These are phyloP conservation scores for Saccostrea echinata DNA, from an alignment of 1,140 invertebrate genomes.

Conservation along the genomic window DNA sequence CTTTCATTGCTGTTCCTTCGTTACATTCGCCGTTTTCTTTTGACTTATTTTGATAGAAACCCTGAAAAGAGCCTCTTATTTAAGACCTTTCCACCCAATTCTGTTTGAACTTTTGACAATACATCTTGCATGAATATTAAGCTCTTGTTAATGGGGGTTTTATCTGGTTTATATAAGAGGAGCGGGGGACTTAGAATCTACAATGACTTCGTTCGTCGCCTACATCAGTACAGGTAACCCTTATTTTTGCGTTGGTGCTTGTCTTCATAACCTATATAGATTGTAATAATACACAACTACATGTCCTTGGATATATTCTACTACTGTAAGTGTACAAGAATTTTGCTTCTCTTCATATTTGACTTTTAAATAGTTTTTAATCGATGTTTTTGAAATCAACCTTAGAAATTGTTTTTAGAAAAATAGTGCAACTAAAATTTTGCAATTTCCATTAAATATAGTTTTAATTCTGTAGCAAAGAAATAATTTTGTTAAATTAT, in stretches of 20 bases:
- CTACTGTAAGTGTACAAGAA: background rate
- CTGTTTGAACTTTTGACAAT: slow-evolving; percentile 19
- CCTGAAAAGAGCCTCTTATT: background rate
- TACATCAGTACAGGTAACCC: slow-evolving; percentile 3
- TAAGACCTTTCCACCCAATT: background rate
- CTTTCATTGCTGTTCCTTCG: too few species aligned
- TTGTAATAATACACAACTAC: background rate
- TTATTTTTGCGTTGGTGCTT: background rate
- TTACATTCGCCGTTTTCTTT: too few species aligned
- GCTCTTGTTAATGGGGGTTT: slow-evolving; percentile 20
- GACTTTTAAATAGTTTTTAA: too few species aligned
- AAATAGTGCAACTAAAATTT: too few species aligned
- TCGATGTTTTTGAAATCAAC: too few species aligned
- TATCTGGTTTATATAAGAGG: slow-evolving; percentile 13
- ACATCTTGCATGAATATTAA: slow-evolving; percentile 33
- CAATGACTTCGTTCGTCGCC: background rate
- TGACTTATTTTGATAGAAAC: background rate
- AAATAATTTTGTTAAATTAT: too few species aligned
- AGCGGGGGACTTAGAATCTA: background rate
- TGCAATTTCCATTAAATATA: too few species aligned
- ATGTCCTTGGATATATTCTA: background rate
- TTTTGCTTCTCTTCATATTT: too few species aligned
- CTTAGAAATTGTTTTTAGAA: too few species aligned
- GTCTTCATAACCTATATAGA: slow-evolving; percentile 32
- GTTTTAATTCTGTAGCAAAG: too few species aligned